phyloP scores from a whole-genome alignment of 2,113 vertebrate genomes.

The Gopherus flavomarginatus region DNA sequence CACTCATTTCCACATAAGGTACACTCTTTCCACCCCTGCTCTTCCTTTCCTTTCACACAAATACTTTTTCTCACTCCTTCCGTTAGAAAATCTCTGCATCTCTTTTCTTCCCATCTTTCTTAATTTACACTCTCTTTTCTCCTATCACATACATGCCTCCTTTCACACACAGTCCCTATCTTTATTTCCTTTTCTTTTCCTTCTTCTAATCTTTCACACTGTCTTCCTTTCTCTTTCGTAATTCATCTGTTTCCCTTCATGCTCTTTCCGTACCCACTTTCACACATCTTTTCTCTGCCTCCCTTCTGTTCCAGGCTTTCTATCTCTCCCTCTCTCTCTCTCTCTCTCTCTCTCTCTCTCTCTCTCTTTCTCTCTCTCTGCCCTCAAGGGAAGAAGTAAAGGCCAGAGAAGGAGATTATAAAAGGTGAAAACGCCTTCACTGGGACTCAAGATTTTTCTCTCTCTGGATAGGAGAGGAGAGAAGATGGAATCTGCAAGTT shows the following conservation, averaged over 20 bases:
- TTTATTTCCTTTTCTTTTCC: background rate
- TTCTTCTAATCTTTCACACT: background rate
- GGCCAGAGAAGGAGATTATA: background rate
- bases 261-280: background rate
- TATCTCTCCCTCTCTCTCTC: rapidly evolving
- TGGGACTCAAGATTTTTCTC: background rate
- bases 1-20: background rate
- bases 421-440: background rate
- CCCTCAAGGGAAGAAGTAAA: background rate
- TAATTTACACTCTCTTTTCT: background rate
- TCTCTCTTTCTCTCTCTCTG: background rate
- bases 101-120: rapidly evolving
- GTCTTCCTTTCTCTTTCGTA: background rate
- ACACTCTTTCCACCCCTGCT: background rate
- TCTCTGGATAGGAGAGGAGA: background rate
- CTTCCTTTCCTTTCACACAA: background rate
- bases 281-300: background rate
- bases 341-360: background rate
- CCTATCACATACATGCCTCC: background rate
- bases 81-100: rapidly evolving
- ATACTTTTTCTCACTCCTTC: background rate
- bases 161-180: background rate
- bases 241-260: background rate
- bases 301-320: background rate
- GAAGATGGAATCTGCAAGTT: background rate